phyloP scores from a whole-genome alignment of 2,113 vertebrate genomes.

The Cyphomyrus discorhynchus region DNA sequence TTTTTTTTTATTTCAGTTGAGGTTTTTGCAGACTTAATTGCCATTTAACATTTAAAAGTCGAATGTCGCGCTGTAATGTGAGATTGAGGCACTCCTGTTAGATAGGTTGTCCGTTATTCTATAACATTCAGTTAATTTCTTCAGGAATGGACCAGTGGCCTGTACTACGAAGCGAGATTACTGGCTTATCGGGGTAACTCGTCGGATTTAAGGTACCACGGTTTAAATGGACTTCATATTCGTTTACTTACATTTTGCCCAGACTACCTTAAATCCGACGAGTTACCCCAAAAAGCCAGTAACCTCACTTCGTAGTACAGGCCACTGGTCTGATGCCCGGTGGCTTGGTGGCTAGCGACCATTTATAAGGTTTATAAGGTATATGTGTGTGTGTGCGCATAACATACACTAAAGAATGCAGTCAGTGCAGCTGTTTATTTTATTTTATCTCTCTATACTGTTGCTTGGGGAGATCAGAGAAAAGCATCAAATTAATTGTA shows the following conservation, averaged over 20 bases:
- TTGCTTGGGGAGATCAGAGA: not conserved
- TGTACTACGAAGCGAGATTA: too few species aligned
- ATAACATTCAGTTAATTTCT: not conserved
- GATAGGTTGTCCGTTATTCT: not conserved
- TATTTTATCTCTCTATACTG: not conserved
- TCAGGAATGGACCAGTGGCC: not conserved
- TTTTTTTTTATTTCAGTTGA: not conserved
- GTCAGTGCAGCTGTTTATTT: not conserved
- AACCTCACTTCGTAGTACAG: too few species aligned
- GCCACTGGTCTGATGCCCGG: not conserved
- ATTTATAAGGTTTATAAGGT: too few species aligned
- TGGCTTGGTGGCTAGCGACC: not conserved
- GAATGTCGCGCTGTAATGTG: not conserved
- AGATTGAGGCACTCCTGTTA: not conserved
- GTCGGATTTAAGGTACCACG: too few species aligned
- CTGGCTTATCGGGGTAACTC: too few species aligned
- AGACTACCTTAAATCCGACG: too few species aligned
- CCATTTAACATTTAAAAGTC: not conserved
- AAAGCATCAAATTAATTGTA: not conserved
- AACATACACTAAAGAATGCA: not conserved
- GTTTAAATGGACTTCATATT: too few species aligned
- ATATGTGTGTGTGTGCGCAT: not conserved
- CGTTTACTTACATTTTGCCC: too few species aligned
- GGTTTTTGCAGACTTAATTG: not conserved
- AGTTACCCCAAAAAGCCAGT: too few species aligned